A percentile compares a stretch with the other conserved stretches of the same genome.
Conservation (phyloP, 2,888 invertebrate genomes). For the Teinopalpus imperialis region DNA sequence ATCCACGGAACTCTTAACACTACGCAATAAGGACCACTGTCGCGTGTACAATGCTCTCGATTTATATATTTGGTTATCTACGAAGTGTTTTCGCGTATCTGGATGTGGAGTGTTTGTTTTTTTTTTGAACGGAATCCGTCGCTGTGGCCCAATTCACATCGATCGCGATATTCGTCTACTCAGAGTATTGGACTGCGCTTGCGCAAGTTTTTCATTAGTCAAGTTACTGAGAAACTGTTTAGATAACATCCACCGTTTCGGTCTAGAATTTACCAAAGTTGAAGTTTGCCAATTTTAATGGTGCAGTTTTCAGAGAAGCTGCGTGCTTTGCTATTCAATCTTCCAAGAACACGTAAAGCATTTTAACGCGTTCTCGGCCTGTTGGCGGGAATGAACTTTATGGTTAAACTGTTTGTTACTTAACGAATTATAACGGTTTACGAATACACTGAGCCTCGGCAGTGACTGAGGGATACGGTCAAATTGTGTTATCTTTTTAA, state of each 20-base stretch:
- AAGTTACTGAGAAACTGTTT: slow-evolving; percentile 1
- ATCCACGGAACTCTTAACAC: slow-evolving; percentile 8
- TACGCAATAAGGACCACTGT: slow-evolving; percentile 7
- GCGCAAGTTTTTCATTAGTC: neutral
- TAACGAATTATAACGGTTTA: neutral
- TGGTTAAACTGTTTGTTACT: no score
- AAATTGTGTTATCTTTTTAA: no score
- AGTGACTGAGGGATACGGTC: no score
- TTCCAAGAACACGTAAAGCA: slow-evolving; percentile 14
- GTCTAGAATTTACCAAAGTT: neutral
- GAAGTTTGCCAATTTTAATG: slow-evolving; percentile 10
- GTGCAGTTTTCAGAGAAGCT: slow-evolving; percentile 13
- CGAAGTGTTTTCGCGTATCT: slow-evolving; percentile 30
- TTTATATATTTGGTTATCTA: slow-evolving; percentile 25
- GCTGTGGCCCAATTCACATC: slow-evolving; percentile 28
- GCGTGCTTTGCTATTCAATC: neutral
- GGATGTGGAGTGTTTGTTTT: slow-evolving; percentile 29
- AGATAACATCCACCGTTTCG: neutral
- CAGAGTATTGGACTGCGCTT: slow-evolving; percentile 6
- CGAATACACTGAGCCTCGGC: neutral
- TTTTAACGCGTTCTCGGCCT: slow-evolving; percentile 3
- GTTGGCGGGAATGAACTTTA: neutral
- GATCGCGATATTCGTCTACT: slow-evolving; percentile 11
- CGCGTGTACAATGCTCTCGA: neutral
- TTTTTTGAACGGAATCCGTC: slow-evolving; percentile 22